Conservation (phyloP, 2,888 invertebrate genomes). For the Callyntrura guangdongensis region DNA sequence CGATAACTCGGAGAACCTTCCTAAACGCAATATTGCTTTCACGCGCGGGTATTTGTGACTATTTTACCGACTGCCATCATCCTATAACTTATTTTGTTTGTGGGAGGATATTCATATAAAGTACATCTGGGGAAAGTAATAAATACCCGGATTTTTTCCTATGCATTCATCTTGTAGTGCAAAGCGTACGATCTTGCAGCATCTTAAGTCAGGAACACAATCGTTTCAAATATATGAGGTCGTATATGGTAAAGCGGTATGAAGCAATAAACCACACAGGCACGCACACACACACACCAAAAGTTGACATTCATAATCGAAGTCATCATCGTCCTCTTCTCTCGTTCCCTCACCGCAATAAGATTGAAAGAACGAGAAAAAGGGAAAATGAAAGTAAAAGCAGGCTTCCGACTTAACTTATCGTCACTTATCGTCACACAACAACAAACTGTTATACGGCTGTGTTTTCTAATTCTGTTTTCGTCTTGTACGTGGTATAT, state of each 20-base stretch:
- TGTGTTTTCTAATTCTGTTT: no score
- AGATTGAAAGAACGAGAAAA: no score
- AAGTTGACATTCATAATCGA: conserved; percentile 71
- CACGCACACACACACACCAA: no score
- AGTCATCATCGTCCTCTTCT: conserved; percentile 61
- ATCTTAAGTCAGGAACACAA: conserved; percentile 63
- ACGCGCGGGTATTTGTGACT: no score
- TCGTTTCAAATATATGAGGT: conserved; percentile 29
- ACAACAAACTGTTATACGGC: conserved; percentile 25
- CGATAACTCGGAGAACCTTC: no score
- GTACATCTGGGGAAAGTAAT: neutral
- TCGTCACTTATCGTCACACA: conserved; percentile 24
- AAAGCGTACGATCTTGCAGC: neutral
- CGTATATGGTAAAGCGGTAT: neutral
- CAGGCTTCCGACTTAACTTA: neutral
- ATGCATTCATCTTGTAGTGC: neutral
- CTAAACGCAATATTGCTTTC: no score
- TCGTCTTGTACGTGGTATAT: no score
- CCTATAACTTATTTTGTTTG: neutral
- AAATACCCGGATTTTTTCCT: conserved; percentile 5
- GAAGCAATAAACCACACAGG: conserved; percentile 67
- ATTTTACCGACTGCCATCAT: no score
- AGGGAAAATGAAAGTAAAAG: conserved; percentile 10
- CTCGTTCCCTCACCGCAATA: no score
- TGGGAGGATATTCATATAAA: no score